A percentile compares a stretch with the other conserved stretches of the same genome.
These are phyloP conservation scores for Megamerina dolium DNA, from an alignment of 2,888 invertebrate species.

Conservation along the genomic window DNA sequence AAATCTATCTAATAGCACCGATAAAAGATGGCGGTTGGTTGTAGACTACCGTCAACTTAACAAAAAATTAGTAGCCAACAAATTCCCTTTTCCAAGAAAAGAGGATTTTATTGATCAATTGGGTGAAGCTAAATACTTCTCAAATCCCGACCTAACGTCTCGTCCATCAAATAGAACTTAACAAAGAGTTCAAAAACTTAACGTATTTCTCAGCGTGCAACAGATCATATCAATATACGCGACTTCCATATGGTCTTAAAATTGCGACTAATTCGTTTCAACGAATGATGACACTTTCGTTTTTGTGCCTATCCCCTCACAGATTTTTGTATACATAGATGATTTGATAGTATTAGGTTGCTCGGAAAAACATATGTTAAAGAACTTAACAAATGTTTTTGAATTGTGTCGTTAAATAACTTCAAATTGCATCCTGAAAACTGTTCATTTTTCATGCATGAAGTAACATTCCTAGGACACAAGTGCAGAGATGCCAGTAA, in stretches of 20 bases:
- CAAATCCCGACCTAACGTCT: not conserved
- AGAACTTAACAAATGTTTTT: conserved; percentile 1
- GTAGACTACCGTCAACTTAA: conserved; percentile 9
- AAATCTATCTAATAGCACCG: not conserved
- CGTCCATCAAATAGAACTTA: not conserved
- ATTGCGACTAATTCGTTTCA: conserved; percentile 5
- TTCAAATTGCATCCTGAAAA: not conserved
- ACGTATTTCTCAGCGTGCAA: not conserved
- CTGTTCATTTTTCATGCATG: no score
- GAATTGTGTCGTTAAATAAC: not conserved
- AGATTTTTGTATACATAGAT: not conserved
- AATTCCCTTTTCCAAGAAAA: conserved; percentile 4
- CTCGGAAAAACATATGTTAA: conserved; percentile 2
- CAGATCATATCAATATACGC: not conserved
- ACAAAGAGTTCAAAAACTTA: not conserved
- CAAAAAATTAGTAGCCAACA: conserved; percentile 7
- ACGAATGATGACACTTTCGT: conserved; percentile 2
- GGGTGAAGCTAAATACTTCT: conserved; percentile 1
- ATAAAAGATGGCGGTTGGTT: conserved; percentile 9
- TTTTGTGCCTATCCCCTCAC: not conserved
- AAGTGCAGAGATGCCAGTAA: conserved; percentile 21
- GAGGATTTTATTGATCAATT: conserved; percentile 6
- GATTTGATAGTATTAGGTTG: conserved; percentile 4
- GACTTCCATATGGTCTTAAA: conserved; percentile 1
- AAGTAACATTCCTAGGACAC: no score